These are phyloP conservation scores for Chelidonichthys spinosus DNA, from an alignment of 2,797 vertebrate genomes.

Conservation along the genomic window DNA sequence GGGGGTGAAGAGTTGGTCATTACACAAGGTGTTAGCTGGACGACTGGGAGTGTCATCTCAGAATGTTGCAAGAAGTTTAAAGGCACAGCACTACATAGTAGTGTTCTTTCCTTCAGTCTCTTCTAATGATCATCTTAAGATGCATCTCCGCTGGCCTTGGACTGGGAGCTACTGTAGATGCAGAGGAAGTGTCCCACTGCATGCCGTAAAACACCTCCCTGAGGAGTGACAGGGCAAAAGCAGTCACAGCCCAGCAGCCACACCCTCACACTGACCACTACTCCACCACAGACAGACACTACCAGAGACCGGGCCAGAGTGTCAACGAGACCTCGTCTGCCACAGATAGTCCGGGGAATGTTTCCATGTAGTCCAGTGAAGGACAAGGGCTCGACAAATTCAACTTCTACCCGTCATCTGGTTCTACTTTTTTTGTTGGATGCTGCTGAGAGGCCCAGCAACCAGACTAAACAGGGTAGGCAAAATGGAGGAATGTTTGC, in stretches of 20 bases:
- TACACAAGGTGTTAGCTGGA: constrained; percentile 38
- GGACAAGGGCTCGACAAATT: constrained; percentile 38
- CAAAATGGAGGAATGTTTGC: constrained; percentile 77
- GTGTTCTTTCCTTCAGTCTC: constrained; percentile 74
- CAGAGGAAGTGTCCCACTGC: constrained; percentile 74
- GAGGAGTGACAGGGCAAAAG: constrained; percentile 85
- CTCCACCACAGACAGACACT: constrained; percentile 29
- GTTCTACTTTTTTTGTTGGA: constrained; percentile 18
- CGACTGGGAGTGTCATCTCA: constrained; percentile 49
- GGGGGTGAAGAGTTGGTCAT: constrained; percentile 47
- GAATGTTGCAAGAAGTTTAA: constrained; percentile 58
- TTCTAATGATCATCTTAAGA: constrained; percentile 64
- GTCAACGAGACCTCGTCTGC: constrained; percentile 28
- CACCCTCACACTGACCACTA: constrained; percentile 52
- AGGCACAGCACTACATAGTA: constrained; percentile 85
- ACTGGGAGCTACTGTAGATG: constrained; percentile 80
- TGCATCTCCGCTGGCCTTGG: constrained; percentile 58
- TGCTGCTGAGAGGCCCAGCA: constrained; percentile 31
- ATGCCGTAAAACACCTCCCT: constrained; percentile 85
- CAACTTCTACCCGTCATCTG: constrained; percentile 15
- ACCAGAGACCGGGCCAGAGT: constrained; percentile 19
- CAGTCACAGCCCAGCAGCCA: constrained; percentile 77
- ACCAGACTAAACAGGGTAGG: constrained; percentile 48
- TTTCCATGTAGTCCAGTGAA: constrained; percentile 41
- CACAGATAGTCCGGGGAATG: constrained; percentile 45